Conservation (phyloP, 2,888 invertebrate genomes). For the Willowsia nigromaculata region DNA sequence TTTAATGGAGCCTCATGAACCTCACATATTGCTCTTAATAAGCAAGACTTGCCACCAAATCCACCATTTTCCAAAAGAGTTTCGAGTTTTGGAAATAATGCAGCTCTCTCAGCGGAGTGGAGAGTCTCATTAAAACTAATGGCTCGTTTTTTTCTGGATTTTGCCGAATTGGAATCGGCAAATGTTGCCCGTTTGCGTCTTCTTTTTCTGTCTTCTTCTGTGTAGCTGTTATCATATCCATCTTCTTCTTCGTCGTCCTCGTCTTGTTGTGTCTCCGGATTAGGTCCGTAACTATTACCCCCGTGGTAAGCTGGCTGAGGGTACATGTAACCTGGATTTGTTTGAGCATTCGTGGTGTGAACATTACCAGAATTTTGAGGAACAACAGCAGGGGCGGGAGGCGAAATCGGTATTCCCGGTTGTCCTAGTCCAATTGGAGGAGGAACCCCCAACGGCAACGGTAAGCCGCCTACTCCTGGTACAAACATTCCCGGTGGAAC, state of each 20-base stretch:
- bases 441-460: background rate
- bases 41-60: constrained; percentile 72
- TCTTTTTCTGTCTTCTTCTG: constrained; percentile 11
- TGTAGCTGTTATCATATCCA: background rate
- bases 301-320: background rate
- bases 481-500: constrained; percentile 54
- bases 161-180: background rate
- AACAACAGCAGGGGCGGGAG: background rate
- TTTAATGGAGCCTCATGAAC: constrained; percentile 68
- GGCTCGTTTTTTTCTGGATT: background rate
- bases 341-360: background rate
- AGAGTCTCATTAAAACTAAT: constrained; percentile 57
- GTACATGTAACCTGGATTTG: background rate
- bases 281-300: background rate
- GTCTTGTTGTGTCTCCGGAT: too few relatives aligned
- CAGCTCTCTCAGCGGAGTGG: constrained; percentile 68
- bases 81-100: constrained; percentile 68
- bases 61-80: constrained; percentile 63
- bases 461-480: background rate
- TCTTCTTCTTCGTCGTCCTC: background rate
- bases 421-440: background rate
- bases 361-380: background rate
- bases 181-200: background rate
- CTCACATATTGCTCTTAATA: constrained; percentile 72
- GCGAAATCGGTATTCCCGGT: background rate